These are phyloP conservation scores for Eidolon dupreanum DNA, from an alignment of 2,797 vertebrate genomes.

Conservation along the genomic window DNA sequence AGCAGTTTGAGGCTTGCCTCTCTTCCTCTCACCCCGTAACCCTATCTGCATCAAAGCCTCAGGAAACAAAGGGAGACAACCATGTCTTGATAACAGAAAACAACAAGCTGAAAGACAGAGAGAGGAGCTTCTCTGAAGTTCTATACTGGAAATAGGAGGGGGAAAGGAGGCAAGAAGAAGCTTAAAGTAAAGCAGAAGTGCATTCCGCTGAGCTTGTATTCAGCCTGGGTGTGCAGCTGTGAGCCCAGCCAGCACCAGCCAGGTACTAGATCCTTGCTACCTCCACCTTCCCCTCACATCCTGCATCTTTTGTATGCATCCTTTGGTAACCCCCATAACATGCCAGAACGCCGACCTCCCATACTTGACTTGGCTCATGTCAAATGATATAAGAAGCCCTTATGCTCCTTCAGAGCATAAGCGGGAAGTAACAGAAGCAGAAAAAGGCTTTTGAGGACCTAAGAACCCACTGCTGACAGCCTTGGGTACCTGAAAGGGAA, in stretches of 20 bases:
- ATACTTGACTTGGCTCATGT: background rate
- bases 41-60: background rate
- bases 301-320: background rate
- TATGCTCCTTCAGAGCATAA: background rate
- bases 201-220: background rate
- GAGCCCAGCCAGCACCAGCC: fast-evolving
- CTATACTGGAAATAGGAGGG: background rate
- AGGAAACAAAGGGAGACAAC: conserved; percentile 4
- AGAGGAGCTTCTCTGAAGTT: background rate
- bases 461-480: background rate
- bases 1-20: background rate
- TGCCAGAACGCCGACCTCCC: background rate
- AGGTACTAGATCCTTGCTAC: background rate
- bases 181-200: background rate
- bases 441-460: background rate
- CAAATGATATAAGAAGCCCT: background rate
- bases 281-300: background rate
- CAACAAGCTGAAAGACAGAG: background rate
- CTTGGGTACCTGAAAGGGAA: background rate
- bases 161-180: background rate
- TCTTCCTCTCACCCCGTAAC: background rate
- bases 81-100: conserved; percentile 7
- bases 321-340: background rate
- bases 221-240: background rate
- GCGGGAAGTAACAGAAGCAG: background rate